Evolutionary conservation across 1,140 invertebrate genomes (phyloP).

Genomic region (Diorhabda sublineata): DNA sequence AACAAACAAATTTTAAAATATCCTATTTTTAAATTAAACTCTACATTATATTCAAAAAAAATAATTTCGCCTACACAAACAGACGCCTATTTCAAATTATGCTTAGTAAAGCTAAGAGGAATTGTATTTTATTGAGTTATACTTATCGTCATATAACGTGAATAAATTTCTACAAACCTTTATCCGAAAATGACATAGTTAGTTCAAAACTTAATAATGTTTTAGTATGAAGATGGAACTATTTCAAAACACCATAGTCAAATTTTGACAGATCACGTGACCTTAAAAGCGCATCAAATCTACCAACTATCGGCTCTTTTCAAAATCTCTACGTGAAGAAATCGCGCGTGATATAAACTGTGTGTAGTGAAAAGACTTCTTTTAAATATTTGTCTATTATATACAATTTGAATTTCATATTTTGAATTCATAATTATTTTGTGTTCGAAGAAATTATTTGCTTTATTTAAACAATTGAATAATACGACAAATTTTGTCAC

Average conservation of each 20-base stretch:
- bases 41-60: neutral
- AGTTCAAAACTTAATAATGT: conserved; percentile 20
- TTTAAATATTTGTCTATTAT: too few relatives aligned
- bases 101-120: too few relatives aligned
- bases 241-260: conserved; percentile 40
- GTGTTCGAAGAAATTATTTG: neutral
- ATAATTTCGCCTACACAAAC: neutral
- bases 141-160: neutral
- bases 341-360: neutral
- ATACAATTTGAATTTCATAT: too few relatives aligned
- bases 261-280: conserved; percentile 37
- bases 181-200: conserved; percentile 30
- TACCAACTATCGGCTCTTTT: conserved; percentile 21
- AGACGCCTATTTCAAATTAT: conserved; percentile 11
- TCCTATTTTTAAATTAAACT: neutral
- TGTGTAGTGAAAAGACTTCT: too few relatives aligned
- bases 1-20: neutral
- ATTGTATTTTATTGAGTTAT: neutral
- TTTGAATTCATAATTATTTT: too few relatives aligned
- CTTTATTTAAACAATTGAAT: conserved; percentile 23
- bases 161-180: conserved; percentile 24
- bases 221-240: conserved; percentile 26
- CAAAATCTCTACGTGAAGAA: neutral
- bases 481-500: conserved; percentile 10
- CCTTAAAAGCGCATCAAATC: conserved; percentile 22